Base-by-base conservation (phyloP, 2,797 vertebrate genomes). In the Hipposideros larvatus region DNA sequence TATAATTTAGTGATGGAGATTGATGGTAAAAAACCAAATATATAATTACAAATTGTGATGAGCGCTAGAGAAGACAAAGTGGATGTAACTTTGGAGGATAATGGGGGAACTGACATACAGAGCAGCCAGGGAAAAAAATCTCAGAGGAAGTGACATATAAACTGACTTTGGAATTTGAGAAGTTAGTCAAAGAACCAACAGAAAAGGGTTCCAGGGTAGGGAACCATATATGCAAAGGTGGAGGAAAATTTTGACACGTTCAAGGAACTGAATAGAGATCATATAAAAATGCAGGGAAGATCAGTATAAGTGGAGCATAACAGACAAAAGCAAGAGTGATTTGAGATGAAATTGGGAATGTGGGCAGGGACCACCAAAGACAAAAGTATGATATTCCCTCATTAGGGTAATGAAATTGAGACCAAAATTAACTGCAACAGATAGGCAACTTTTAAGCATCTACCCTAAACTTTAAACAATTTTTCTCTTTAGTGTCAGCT, bases 351-450 rank as follows among this genome's bases (percentile, higher is more conserved):
- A 82, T 41, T 88, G 53, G 48, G 7, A 75, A 46, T 84, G 53
- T 82, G 14, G 59, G 41, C 31, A 43, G n/a, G 21, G 22, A 68
- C 34, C 18, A 59, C 84, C 43, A 73, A 78, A 87, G 43, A 11
- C 51, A 61, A 68, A 94, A 85, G 11, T 53, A 28, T 78, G 31
- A 41, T 91, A 4, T 22, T 59, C 4, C 28, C 24, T 91, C 18
- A 4, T 61, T 63, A 68, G n/a, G 18, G 82, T 82, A 70, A 51
- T 41, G 73, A 94, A 82, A 70, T 46, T 70, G 41, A 88, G n/a
- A 57, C 22, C 59, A 37, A 78, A 78, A 87, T 86, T 92, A 96
- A 83, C 70, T 84, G 59, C 18, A 71, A 79, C 31, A 88, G 21
- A 70, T 55, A 82, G 79, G 28, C n/a, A 51, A 26, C 43, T 87